These are phyloP conservation scores for Parasteatoda lunata DNA, from an alignment of 2,888 invertebrate species.

Conservation along the genomic window DNA sequence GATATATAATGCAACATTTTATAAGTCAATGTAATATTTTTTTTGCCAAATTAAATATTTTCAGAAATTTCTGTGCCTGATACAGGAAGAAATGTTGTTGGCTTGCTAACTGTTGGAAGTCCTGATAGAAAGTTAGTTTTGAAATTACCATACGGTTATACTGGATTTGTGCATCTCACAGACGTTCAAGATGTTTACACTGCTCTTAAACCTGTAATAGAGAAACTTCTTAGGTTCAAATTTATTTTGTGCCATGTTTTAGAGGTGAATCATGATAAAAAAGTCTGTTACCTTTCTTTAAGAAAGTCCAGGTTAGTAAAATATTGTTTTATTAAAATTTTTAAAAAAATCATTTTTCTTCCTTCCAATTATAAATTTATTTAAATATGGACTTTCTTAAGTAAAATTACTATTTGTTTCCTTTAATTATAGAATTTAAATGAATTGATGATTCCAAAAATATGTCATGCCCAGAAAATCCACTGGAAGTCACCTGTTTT, in stretches of 20 bases:
- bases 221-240: constrained; percentile 7
- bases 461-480: no score
- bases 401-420: no score
- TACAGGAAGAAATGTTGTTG: constrained; percentile 27
- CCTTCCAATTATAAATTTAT: no score
- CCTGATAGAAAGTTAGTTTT: constrained; percentile 10
- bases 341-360: no score
- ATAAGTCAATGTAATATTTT: neutral
- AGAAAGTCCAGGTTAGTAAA: constrained; percentile 43
- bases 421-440: no score
- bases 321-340: no score
- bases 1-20: neutral
- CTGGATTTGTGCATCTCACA: constrained; percentile 9
- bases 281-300: constrained; percentile 27
- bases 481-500: no score
- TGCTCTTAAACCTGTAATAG: neutral
- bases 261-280: constrained; percentile 25
- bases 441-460: no score
- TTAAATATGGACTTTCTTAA: no score
- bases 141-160: constrained; percentile 26
- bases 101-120: constrained; percentile 15
- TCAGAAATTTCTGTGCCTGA: constrained; percentile 3
- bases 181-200: constrained; percentile 26
- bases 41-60: neutral
- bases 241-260: constrained; percentile 43